These are phyloP conservation scores for Probosciger aterrimus DNA, from an alignment of 2,113 vertebrate genomes.

Conservation along the genomic window DNA sequence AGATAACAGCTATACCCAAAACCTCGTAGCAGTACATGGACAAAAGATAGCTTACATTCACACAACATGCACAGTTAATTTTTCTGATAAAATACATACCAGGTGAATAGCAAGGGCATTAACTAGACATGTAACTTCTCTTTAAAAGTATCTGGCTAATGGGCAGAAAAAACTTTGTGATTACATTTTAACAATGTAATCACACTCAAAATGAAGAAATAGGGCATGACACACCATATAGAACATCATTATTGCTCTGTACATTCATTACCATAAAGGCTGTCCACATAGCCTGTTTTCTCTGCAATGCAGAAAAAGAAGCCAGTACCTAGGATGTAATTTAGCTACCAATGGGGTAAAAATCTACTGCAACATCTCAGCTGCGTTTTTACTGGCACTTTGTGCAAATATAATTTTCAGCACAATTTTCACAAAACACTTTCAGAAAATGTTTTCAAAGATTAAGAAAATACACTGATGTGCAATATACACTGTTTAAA, in stretches of 20 bases:
- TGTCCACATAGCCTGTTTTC: not conserved
- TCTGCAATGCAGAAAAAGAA: not conserved
- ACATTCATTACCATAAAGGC: not conserved
- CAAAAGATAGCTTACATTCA: not conserved
- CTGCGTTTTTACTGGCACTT: not conserved
- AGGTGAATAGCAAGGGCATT: not conserved
- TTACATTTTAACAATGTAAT: constrained; percentile 8
- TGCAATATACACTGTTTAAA: not conserved
- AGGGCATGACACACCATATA: not conserved
- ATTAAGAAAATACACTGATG: not conserved
- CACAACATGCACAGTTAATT: not conserved
- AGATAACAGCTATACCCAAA: not conserved
- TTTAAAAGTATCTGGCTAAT: not conserved
- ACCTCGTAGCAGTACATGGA: not conserved
- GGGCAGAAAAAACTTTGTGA: not conserved
- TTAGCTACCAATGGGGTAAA: not conserved
- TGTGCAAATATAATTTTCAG: not conserved
- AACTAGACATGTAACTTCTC: not conserved
- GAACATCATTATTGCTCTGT: not conserved
- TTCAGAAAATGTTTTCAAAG: not conserved
- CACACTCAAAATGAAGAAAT: constrained; percentile 55
- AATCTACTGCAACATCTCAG: not conserved
- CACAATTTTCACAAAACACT: not conserved
- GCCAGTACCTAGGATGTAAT: not conserved
- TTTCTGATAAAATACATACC: not conserved